Conservation (phyloP, 2,113 vertebrate species). For the Anguilla japonica region DNA sequence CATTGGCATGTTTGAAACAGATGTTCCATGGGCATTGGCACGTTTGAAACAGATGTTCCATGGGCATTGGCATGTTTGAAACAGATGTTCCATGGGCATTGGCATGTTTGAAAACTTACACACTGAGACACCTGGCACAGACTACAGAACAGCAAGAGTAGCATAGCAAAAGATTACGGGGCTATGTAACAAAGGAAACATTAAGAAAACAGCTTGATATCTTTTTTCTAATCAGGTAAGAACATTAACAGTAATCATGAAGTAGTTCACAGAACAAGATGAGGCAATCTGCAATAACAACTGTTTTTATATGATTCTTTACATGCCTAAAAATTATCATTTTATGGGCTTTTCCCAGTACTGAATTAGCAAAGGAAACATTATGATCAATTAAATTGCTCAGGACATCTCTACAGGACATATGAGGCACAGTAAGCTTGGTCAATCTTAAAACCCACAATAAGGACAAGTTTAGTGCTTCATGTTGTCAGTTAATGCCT, state of each 20-base stretch:
- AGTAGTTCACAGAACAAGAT: background rate
- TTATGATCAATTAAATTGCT: too few relatives aligned
- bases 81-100: background rate
- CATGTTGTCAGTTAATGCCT: too few relatives aligned
- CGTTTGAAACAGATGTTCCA: too few relatives aligned
- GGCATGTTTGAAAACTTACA: constrained; percentile 52
- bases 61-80: too few relatives aligned
- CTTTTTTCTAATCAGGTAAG: background rate
- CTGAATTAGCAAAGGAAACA: background rate
- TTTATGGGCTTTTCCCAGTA: background rate
- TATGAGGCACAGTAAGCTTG: too few relatives aligned
- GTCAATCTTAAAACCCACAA: too few relatives aligned
- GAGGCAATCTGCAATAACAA: background rate
- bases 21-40: too few relatives aligned
- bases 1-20: too few relatives aligned
- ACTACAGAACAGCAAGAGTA: background rate
- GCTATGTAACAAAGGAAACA: background rate
- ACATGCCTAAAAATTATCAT: background rate
- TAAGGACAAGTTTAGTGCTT: too few relatives aligned
- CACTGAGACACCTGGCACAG: constrained; percentile 49
- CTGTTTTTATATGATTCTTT: background rate
- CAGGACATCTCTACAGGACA: too few relatives aligned
- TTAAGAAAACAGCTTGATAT: background rate
- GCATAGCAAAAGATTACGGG: background rate
- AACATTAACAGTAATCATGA: background rate